Base-by-base conservation (phyloP, 1,140 invertebrate species). In the Atta colombica region DNA sequence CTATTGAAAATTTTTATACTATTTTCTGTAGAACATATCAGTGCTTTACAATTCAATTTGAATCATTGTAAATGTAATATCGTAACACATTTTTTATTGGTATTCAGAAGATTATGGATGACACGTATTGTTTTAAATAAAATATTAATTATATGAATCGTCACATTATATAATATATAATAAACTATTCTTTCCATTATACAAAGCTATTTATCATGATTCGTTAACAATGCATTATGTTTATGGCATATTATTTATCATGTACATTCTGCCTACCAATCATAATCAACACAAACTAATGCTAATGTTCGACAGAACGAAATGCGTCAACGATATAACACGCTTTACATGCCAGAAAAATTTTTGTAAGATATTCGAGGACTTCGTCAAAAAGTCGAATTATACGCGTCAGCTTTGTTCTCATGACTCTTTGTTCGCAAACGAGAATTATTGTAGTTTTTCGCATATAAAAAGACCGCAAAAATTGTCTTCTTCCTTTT, bases 101-200 rank as follows among this genome's bases (percentile, higher is more conserved):
- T 12, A 35, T 25, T 5, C 14, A 21, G 53, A 39, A 69, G 21
- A 72, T 72, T n/a, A 39, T 55, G 35, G 6, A 81, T 81, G 66
- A 81, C 39, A 45, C 55, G 25, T 35, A 49, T 82, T 49, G 68
- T 49, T 60, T 74, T 45, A 3, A 74, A 74, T 69, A 55, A 82
- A 60, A 82, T 61, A 82, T 82, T 82, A 82, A 82, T 82, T 82
- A 1, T 45, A 49, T 55, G 16, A 82, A 25, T 49, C 21, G 51
- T 53, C 18, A 55, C 21, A 60, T 74, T 74, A 55, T 80, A 12
- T 49, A 21, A 25, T 25, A 25, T 25, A 25, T 31, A 31, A 31
- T 35, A 72, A 72, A 31, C 25, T 60, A 61, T 74, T 31, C 66
- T 82, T 45, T 82, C 18, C 21, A 39, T 81, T 60, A 60, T 21